Evolutionary conservation across 2,797 vertebrate genomes (phyloP), one percentile per base, ranked within the genome.

Genomic region (Yasuhikotakia modesta): DNA sequence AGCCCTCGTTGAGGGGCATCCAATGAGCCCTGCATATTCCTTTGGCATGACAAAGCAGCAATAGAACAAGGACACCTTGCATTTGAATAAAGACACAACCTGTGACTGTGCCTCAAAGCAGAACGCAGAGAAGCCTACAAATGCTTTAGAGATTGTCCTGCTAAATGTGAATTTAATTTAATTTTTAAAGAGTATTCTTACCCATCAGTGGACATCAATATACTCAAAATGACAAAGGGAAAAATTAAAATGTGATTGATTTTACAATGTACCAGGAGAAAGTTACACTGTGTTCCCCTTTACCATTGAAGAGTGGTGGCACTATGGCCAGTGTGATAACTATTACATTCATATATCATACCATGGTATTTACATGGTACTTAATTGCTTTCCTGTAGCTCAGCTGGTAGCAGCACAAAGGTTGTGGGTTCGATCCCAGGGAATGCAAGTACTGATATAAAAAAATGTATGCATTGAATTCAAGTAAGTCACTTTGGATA

Each of bases 61-160:
- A 46, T 35, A 70, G 70, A 17, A 70, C 76, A 78, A 78, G 70
- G 80, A 68, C 70, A 78, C 48, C 66, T 74, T 70, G 66, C 32
- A 55, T 67, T 68, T 72, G 63, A 68, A 22, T 32, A 69, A 53
- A 24, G 35, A 48, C 70, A 78, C 5, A 69, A 73, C 32, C 45
- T 73, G 69, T 64, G 19, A 16, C 5, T 22, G 8, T 35, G 24
- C 24, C 53, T 57, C n/a, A 76, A 68, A 76, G 39, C 11, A 7
- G 14, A 24, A 12, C 46, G 39, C 64, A 13, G 3, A 43, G 1
- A 43, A 45, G n/a, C 50, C 16, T 22, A 45, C 21, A 75, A 19
- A 45, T 27, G 17, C 1, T 17, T 3, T 2, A 11, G 22, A 67
- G 52, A 76, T 58, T 63, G 16, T 63, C 45, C 45, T 43, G 24